Conservation (phyloP, 2,113 vertebrate species). For the Varanus salvator region DNA sequence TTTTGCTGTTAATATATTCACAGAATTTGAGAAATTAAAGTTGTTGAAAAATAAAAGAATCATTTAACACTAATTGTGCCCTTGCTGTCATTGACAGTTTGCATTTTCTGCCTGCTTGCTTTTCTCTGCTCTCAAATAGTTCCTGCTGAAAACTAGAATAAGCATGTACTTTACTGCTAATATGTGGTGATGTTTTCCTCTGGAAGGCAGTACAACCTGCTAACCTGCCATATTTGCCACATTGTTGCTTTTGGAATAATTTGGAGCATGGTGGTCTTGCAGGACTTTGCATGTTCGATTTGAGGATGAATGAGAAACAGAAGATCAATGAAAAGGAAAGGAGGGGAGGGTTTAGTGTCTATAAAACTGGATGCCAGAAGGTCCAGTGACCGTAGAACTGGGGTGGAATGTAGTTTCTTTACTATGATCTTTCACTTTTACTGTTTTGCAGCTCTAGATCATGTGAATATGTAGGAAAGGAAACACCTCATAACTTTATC, state of each 20-base stretch:
- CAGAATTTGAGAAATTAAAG: not conserved
- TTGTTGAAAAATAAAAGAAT: not conserved
- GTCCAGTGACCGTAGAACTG: not conserved
- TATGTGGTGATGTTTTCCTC: not conserved
- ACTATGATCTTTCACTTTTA: not conserved
- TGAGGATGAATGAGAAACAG: not conserved
- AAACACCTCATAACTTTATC: not conserved
- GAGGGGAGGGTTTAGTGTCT: not conserved
- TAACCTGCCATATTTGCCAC: not conserved
- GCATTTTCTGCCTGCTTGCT: not conserved
- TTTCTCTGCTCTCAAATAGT: not conserved
- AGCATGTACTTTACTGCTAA: not conserved
- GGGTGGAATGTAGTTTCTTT: fast-evolving
- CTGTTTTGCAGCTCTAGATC: not conserved
- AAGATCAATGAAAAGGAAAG: not conserved
- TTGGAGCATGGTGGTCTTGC: not conserved
- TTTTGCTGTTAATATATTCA: not conserved
- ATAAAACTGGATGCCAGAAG: not conserved
- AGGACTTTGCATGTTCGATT: not conserved
- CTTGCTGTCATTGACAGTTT: not conserved
- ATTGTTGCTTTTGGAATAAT: not conserved
- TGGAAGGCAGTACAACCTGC: not conserved
- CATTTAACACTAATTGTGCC: not conserved
- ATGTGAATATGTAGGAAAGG: fast-evolving
- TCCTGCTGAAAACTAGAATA: not conserved